Percentiles rank a stretch among this genome's conserved stretches.
Conservation (phyloP, 2,888 invertebrate species). For the Trissoscelio sp. region DNA sequence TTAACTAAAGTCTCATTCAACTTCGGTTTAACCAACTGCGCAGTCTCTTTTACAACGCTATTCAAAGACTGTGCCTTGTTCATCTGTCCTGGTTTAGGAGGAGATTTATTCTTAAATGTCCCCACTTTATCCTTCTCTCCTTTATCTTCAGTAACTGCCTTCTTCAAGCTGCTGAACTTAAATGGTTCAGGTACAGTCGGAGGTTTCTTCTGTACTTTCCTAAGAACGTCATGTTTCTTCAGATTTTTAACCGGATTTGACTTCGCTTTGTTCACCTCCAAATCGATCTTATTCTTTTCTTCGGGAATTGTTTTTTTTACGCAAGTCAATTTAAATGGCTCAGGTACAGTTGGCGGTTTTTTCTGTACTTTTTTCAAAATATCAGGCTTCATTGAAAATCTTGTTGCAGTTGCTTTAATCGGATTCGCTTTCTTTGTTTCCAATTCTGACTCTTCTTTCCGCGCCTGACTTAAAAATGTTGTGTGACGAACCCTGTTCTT, state of each 20-base stretch:
- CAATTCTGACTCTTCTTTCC: conserved; percentile 86
- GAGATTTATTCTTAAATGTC: no score
- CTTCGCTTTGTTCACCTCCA: background rate
- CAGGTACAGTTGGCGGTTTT: conserved; percentile 86
- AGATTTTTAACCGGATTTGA: no score
- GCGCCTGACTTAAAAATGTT: conserved; percentile 85
- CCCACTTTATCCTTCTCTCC: conserved; percentile 4
- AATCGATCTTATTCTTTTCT: background rate
- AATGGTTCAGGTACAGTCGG: no score
- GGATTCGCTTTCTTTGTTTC: conserved; percentile 89
- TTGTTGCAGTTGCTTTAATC: conserved; percentile 75
- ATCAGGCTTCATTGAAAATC: conserved; percentile 10
- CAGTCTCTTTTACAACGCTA: no score
- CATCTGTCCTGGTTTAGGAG: no score
- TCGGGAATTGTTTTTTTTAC: conserved; percentile 74
- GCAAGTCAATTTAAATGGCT: conserved; percentile 88
- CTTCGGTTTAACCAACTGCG: no score
- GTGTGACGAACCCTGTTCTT: conserved; percentile 84
- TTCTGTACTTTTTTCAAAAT: conserved; percentile 81
- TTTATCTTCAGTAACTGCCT: no score
- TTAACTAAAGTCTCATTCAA: background rate
- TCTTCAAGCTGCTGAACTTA: no score
- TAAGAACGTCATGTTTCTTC: no score
- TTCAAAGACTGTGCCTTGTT: conserved; percentile 23
- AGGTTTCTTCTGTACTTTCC: no score